Evolutionary conservation across 2,888 invertebrate genomes (phyloP).

Genomic region (Ceramica pisi): DNA sequence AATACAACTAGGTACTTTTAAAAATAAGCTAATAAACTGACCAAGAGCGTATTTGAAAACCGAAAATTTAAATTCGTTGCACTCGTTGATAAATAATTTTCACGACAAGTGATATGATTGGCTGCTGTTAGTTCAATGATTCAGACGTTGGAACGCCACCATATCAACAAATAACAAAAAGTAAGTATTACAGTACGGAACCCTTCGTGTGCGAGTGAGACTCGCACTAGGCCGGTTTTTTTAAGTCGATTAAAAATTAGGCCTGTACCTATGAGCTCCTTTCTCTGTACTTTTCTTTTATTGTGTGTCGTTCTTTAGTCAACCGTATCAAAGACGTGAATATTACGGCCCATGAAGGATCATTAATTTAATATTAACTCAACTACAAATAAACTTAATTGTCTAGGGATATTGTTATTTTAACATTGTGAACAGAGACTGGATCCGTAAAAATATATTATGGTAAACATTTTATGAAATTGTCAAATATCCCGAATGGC

Average conservation of each 20-base stretch:
- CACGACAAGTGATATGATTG: background rate
- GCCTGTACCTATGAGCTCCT: too few relatives aligned
- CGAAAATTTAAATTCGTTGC: background rate
- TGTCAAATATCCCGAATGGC: slow-evolving; percentile 1
- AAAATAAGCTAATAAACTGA: background rate
- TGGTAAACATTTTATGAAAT: slow-evolving; percentile 17
- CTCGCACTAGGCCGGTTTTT: too few relatives aligned
- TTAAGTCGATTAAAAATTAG: too few relatives aligned
- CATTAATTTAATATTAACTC: slow-evolving; percentile 1
- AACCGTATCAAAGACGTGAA: background rate
- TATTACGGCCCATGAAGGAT: background rate
- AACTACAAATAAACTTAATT: slow-evolving; percentile 4
- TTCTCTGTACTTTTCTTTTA: too few relatives aligned
- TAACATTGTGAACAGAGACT: slow-evolving; percentile 11
- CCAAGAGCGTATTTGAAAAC: background rate
- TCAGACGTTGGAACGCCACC: background rate
- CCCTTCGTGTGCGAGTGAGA: too few relatives aligned
- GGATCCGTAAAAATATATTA: background rate
- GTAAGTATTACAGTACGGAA: too few relatives aligned
- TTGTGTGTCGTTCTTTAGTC: background rate
- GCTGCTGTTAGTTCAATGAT: background rate
- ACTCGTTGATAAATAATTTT: background rate
- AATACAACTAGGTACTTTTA: background rate
- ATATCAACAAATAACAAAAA: too few relatives aligned
- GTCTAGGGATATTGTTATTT: slow-evolving; percentile 6